Percentiles rank a stretch among this genome's conserved stretches.
phyloP scores from a whole-genome alignment of 92 coral and sea anemone genomes.

The Porites divaricata region DNA sequence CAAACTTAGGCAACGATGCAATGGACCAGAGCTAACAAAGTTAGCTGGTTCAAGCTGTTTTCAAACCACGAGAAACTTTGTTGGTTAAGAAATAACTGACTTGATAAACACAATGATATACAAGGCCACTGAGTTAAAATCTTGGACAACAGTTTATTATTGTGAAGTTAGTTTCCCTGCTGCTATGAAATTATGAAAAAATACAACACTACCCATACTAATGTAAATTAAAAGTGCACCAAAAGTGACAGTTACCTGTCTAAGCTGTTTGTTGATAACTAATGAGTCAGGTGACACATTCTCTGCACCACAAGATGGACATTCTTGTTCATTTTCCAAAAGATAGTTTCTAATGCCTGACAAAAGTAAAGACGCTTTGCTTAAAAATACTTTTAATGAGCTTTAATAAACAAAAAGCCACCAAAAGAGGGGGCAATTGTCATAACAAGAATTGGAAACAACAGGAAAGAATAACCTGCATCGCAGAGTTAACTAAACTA shows the following conservation, averaged over 20 bases:
- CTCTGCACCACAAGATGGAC: conserved; percentile 94
- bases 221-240: not conserved
- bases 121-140: too few species aligned
- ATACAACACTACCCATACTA: not conserved
- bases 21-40: too few species aligned
- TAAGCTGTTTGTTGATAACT: conserved; percentile 93
- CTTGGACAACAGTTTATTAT: too few species aligned
- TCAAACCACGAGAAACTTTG: too few species aligned
- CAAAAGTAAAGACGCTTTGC: not conserved
- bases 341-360: conserved; percentile 91
- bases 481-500: not conserved
- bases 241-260: conserved; percentile 63
- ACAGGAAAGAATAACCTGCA: not conserved
- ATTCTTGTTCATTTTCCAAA: conserved; percentile 89
- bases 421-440: not conserved
- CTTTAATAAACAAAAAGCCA: not conserved
- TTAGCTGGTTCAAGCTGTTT: too few species aligned
- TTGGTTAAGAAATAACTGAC: too few species aligned
- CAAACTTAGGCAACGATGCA: too few species aligned
- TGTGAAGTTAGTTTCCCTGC: not conserved
- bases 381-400: too few species aligned
- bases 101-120: too few species aligned
- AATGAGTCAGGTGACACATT: conserved; percentile 92
- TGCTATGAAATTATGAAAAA: not conserved
- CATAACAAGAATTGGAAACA: not conserved